Percentiles rank a stretch among this genome's conserved stretches.
Evolutionary conservation across 2,888 invertebrate species (phyloP).

Genomic region (Chesias legatella): DNA sequence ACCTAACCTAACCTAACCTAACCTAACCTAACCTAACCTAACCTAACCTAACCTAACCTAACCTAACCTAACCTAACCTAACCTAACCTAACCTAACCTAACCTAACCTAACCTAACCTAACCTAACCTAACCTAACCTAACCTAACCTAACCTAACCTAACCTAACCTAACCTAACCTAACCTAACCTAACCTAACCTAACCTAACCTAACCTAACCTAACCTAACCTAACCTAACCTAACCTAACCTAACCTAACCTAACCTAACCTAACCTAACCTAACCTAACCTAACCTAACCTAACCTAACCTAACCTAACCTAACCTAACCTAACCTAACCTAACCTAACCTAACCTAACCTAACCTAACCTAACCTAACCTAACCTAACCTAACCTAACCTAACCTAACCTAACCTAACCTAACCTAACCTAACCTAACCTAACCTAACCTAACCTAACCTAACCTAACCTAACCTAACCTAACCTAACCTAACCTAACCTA

Average conservation of each 20-base stretch:
- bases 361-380: constrained; percentile 21
- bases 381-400: constrained; percentile 23
- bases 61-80: constrained; percentile 32
- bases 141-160: constrained; percentile 26
- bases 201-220: constrained; percentile 29
- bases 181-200: constrained; percentile 28
- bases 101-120: constrained; percentile 31
- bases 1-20: constrained; percentile 31
- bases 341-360: constrained; percentile 20
- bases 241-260: constrained; percentile 29
- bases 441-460: constrained; percentile 29
- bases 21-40: constrained; percentile 31
- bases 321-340: constrained; percentile 13
- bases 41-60: constrained; percentile 32
- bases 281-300: constrained; percentile 14
- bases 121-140: constrained; percentile 29
- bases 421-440: constrained; percentile 26
- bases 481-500: constrained; percentile 26
- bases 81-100: constrained; percentile 33
- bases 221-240: constrained; percentile 30
- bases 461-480: constrained; percentile 26
- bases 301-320: constrained; percentile 17
- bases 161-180: constrained; percentile 27
- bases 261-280: constrained; percentile 24
- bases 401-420: constrained; percentile 25